Evolutionary conservation across 2,113 vertebrate species (phyloP), one percentile per base, ranked within the genome.

Genomic region (Stigmatopora argus): DNA sequence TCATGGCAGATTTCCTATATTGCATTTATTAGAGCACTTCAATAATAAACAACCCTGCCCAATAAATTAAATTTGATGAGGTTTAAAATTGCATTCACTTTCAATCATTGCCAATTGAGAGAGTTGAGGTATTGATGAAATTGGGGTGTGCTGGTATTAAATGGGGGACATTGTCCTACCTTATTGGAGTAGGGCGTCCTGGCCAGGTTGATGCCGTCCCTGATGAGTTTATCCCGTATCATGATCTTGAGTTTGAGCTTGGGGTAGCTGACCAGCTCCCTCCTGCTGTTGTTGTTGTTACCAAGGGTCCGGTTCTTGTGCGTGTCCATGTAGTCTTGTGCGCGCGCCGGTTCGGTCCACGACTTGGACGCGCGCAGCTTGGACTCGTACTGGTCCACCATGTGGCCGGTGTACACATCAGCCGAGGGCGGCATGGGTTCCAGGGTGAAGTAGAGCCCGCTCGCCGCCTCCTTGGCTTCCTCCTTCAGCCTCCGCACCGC

Each of bases 171-270:
- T 18, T 3, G 3, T 66, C 90, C 90, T 92, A 99, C 97, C 97
- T 99, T 96, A 84, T 94, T 93, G 56, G 95, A 95, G 84, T 93
- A 97, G 0, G 96, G 95, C 0, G 90, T 90, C 77, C 92, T 94
- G 64, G 94, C 93, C 53, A 98, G 92, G 85, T 96, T 94, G 87
- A 97, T 91, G 66, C 94, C 94, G 60, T 97, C 96, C 63, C 94
- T 90, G 75, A 95, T 90, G 26, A 98, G 95, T 83, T 97, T 99
- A 89, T 99, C 96, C 86, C 95, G 90, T 81, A 98, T 95, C 94
- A 99, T 96, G 85, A 98, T 97, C 91, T 99, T 99, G 85, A 98
- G 90, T 87, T 94, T 96, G 73, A 99, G 90, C 58, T 93, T 92
- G 48, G 96, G 96, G 79, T 94, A 98, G 45, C 91, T 87, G 46